Conservation (phyloP, 2,797 vertebrate genomes). For the Danio albolineatus region DNA sequence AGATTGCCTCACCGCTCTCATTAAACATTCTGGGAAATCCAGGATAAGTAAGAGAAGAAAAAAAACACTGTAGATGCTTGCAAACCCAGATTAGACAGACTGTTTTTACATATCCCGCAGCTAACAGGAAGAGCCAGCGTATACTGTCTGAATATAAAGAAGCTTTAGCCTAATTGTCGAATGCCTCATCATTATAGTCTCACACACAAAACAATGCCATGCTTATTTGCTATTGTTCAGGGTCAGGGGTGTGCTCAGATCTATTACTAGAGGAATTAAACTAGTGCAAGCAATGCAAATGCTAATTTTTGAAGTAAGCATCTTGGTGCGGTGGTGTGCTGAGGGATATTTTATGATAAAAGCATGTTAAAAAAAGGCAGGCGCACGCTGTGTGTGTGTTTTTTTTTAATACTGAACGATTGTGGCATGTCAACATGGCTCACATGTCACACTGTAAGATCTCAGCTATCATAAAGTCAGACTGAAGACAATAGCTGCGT, state of each 20-base stretch:
- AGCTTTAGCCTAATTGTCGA: constrained; percentile 7
- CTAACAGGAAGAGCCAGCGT: constrained; percentile 8
- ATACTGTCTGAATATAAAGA: constrained; percentile 23
- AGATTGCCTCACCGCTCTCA: constrained; percentile 43
- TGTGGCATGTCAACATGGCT: no score
- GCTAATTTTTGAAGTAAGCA: no score
- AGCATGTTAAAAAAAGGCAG: no score
- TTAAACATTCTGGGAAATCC: constrained; percentile 45
- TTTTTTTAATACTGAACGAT: no score
- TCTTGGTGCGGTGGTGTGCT: no score
- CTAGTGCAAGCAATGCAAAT: no score
- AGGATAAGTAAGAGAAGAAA: neutral
- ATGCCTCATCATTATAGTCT: constrained; percentile 7
- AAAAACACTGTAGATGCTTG: constrained; percentile 23
- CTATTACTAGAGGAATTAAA: neutral
- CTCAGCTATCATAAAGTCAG: no score
- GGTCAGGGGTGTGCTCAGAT: neutral
- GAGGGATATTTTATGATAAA: no score
- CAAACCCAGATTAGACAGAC: constrained; percentile 20
- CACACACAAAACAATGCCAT: neutral
- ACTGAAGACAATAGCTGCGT: no score
- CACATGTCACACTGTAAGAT: no score
- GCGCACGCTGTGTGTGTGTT: no score
- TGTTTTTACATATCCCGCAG: constrained; percentile 43
- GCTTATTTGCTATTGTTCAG: neutral